phyloP scores from a whole-genome alignment of 2,888 invertebrate species.

The Chrysomela aeneicollis region DNA sequence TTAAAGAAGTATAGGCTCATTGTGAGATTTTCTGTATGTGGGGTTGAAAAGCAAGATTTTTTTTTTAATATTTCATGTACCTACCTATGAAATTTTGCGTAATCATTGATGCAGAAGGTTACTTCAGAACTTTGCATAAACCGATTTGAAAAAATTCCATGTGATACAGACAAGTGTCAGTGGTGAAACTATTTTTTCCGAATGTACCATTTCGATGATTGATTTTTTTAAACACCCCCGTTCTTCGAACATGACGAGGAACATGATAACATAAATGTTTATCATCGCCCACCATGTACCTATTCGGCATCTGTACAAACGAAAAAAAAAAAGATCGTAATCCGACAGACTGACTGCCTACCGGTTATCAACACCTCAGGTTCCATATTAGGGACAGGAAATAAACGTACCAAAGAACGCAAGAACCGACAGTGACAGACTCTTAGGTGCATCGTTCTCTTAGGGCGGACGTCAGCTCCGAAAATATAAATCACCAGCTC shows the following conservation, averaged over 20 bases:
- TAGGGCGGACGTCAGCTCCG: background rate
- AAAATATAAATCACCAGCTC: background rate
- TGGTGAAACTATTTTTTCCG: no score
- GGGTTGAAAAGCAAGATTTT: no score
- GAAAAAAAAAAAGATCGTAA: background rate
- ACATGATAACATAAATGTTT: background rate
- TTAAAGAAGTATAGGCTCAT: no score
- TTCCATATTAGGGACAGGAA: conserved; percentile 1
- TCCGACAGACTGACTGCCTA: background rate
- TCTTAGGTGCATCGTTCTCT: background rate
- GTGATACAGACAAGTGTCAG: no score
- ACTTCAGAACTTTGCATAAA: no score
- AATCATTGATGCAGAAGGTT: no score
- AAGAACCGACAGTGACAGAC: conserved; percentile 1
- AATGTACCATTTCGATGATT: background rate
- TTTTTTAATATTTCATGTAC: no score
- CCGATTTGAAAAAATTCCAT: no score
- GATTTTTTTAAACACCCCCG: background rate
- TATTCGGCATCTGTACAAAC: background rate
- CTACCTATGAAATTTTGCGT: no score
- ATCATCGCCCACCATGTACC: background rate
- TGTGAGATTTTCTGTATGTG: no score
- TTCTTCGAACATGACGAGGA: background rate
- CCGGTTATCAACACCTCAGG: conserved; percentile 9
- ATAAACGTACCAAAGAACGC: background rate